Evolutionary conservation across 2,113 vertebrate genomes (phyloP), one percentile per base, ranked within the genome.

Genomic region (Corvus moneduloides): DNA sequence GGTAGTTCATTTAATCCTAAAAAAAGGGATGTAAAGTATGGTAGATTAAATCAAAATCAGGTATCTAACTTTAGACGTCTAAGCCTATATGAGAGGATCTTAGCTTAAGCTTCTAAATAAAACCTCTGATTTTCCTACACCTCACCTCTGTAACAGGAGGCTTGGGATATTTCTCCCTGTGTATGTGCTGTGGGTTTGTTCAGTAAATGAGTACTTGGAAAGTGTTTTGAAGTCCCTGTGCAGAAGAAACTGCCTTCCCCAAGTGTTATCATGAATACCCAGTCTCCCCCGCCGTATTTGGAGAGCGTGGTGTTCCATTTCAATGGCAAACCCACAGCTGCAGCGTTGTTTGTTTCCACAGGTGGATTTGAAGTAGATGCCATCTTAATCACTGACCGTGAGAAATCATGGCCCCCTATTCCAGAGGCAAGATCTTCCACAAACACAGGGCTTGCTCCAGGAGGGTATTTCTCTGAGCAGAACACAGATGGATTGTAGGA

Each of bases 401-500:
- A 96, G 96, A 90, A 96, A 82, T 84, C 90, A 59, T 4, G 71
- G 61, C 87, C 64, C 66, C 64, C n/a, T 52, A 68, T 94, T 92
- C 90, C 92, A 92, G 87, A 84, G 69, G 86, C 73, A 89, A 94
- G 83, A 43, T 62, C 88, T 96, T 95, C 85, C 88, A 93, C 88
- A 96, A 96, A 94, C 94, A 96, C 52, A 11, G 37, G 61, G 15
- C 48, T 88, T 88, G 68, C 75, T 80, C 39, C 1, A 6, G 75
- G 69, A 76, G 72, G 48, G 86, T 15, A 3, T 79, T 94, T 90
- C 69, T 92, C 86, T 32, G 39, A 71, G 80, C 62, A 93, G 90
- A 96, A 96, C 96, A 95, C 92, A 94, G 96, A 68, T 5, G 41
- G 73, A 93, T 96, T 97, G 95, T 96, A 91, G 77, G 80, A 54